These are phyloP conservation scores for Molossus molossus DNA, from an alignment of 2,797 vertebrate species.

Conservation along the genomic window DNA sequence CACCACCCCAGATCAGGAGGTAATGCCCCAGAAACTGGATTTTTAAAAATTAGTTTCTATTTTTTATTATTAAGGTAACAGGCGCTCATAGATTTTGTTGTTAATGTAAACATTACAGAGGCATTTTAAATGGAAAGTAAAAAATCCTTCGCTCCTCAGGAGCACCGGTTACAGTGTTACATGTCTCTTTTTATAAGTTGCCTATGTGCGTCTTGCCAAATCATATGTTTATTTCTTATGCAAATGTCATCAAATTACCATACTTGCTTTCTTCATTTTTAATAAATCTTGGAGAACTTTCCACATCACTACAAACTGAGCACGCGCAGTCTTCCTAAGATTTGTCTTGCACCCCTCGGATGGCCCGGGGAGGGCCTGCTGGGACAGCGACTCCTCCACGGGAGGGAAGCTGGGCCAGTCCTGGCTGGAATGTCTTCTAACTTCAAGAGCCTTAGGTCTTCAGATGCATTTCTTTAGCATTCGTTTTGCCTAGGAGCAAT, in stretches of 20 bases:
- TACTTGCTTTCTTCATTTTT: background rate
- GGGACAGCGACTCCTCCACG: background rate
- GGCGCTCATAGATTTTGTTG: background rate
- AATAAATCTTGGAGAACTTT: background rate
- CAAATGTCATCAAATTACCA: slow-evolving; percentile 4
- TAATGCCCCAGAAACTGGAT: background rate
- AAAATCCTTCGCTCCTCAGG: background rate
- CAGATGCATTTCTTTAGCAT: background rate
- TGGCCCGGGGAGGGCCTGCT: background rate
- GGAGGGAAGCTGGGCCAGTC: too few species aligned
- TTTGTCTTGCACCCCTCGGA: rapidly evolving
- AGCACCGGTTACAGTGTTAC: background rate
- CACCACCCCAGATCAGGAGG: background rate
- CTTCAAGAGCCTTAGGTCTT: background rate
- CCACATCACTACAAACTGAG: background rate
- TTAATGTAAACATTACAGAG: slow-evolving; percentile 32
- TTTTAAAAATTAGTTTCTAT: background rate
- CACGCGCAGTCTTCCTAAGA: background rate
- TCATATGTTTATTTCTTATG: background rate
- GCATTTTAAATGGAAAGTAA: background rate
- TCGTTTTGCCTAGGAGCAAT: background rate
- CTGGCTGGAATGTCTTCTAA: background rate
- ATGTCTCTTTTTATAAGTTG: background rate
- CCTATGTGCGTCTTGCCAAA: background rate
- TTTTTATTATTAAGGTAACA: slow-evolving; percentile 2